These are phyloP conservation scores for Misgurnus mizolepis DNA, from an alignment of 2,113 vertebrate genomes.

Conservation along the genomic window DNA sequence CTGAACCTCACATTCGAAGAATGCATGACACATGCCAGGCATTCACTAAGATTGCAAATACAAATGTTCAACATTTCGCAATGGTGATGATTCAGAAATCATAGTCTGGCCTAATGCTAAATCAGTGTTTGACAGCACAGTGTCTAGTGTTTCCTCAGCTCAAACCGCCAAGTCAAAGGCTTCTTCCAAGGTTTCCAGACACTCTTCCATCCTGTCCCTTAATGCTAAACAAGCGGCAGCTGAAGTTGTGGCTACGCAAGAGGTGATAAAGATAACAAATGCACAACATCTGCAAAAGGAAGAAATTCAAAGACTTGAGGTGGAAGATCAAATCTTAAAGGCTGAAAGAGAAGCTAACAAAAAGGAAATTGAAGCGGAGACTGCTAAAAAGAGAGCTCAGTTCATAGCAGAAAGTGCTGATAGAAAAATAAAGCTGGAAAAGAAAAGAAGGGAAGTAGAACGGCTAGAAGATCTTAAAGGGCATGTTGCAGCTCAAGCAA, in stretches of 20 bases:
- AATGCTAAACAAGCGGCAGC: slow-evolving; percentile 23
- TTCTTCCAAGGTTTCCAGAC: slow-evolving; percentile 17
- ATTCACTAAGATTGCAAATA: slow-evolving; percentile 9
- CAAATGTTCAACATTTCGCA: slow-evolving; percentile 27
- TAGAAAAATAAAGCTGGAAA: slow-evolving; percentile 34
- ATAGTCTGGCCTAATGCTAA: slow-evolving; percentile 33
- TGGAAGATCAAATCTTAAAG: slow-evolving; percentile 30
- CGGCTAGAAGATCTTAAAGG: too few species aligned
- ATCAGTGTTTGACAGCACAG: slow-evolving; percentile 37
- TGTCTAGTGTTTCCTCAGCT: slow-evolving; percentile 8
- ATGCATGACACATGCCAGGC: slow-evolving; percentile 26
- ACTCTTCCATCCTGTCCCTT: not conserved
- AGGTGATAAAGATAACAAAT: slow-evolving; percentile 37
- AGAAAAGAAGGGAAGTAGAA: slow-evolving; percentile 28
- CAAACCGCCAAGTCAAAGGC: not conserved
- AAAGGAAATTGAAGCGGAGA: slow-evolving; percentile 44
- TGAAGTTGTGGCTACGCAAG: slow-evolving; percentile 33
- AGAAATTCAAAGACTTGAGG: slow-evolving; percentile 40
- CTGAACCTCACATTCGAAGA: slow-evolving; percentile 34
- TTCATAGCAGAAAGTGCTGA: slow-evolving; percentile 25
- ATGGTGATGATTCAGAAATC: not conserved
- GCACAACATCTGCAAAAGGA: slow-evolving; percentile 3
- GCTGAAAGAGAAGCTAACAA: slow-evolving; percentile 43
- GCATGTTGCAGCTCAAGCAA: too few species aligned
- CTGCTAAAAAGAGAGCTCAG: slow-evolving; percentile 25